phyloP scores from a whole-genome alignment of 2,113 vertebrate species.

The Cynoglossus semilaevis region DNA sequence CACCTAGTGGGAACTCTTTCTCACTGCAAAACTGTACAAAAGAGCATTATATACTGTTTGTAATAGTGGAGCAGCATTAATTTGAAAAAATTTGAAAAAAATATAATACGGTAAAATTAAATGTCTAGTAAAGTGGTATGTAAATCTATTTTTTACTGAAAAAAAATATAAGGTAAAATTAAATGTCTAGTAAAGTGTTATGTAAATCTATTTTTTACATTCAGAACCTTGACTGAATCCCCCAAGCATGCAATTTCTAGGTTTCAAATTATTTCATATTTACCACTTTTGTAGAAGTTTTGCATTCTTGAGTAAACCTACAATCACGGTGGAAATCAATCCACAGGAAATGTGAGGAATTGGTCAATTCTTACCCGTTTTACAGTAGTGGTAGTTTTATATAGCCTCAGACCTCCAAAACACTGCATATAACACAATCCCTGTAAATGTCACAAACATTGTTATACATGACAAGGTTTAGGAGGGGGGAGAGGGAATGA shows the following conservation, averaged over 20 bases:
- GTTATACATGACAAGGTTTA: slow-evolving; percentile 34
- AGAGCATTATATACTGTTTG: background rate
- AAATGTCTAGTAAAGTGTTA: too few species aligned
- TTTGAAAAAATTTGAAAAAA: too few species aligned
- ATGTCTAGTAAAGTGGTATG: too few species aligned
- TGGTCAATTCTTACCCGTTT: slow-evolving; percentile 86
- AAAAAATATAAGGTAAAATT: too few species aligned
- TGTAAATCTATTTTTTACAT: too few species aligned
- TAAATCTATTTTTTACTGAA: too few species aligned
- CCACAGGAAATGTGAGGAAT: slow-evolving; percentile 80
- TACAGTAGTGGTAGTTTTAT: slow-evolving; percentile 84
- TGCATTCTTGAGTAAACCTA: background rate
- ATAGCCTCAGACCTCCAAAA: slow-evolving; percentile 81
- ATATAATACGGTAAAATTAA: too few species aligned
- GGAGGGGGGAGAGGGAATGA: slow-evolving; percentile 22
- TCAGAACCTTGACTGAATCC: background rate
- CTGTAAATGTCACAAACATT: slow-evolving; percentile 75
- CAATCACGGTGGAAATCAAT: slow-evolving; percentile 41
- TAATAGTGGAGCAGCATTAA: slow-evolving; percentile 7
- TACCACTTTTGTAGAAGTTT: background rate
- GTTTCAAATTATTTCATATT: slow-evolving; percentile 5
- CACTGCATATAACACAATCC: slow-evolving; percentile 74
- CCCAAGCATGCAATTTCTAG: slow-evolving; percentile 55
- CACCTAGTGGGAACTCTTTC: slow-evolving; percentile 30
- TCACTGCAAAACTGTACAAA: slow-evolving; percentile 7